Evolutionary conservation across 2,888 invertebrate species (phyloP).

Genomic region (Acrobasis repandana): DNA sequence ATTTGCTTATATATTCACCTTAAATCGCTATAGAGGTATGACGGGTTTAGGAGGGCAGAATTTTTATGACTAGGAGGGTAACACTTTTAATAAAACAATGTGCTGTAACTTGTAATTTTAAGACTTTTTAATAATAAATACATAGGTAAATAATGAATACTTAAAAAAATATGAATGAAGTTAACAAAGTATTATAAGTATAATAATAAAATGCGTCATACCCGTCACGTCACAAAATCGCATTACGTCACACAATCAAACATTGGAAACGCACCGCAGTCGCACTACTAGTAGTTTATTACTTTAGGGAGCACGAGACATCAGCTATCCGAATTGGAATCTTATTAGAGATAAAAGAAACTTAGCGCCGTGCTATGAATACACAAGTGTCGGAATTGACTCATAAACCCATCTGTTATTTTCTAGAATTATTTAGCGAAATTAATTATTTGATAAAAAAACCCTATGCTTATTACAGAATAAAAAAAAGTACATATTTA

Average conservation of each 20-base stretch:
- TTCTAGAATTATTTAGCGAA: slow-evolving; percentile 22
- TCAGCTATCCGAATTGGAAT: slow-evolving; percentile 70
- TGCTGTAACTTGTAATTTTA: too few species aligned
- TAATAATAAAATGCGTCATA: too few species aligned
- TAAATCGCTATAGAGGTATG: too few species aligned
- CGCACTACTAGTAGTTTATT: slow-evolving; percentile 69
- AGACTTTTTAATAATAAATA: too few species aligned
- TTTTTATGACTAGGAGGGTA: too few species aligned
- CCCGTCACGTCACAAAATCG: slow-evolving; percentile 21
- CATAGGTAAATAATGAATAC: too few species aligned
- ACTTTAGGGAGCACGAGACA: slow-evolving; percentile 72
- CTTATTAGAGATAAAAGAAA: slow-evolving; percentile 81
- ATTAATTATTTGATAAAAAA: slow-evolving; percentile 36
- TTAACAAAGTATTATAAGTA: too few species aligned
- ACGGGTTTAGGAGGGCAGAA: too few species aligned
- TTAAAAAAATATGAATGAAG: too few species aligned
- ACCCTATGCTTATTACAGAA: background rate
- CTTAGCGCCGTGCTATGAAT: slow-evolving; percentile 70
- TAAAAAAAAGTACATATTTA: too few species aligned
- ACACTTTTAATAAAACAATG: too few species aligned
- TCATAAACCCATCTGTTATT: slow-evolving; percentile 53
- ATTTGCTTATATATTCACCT: too few species aligned
- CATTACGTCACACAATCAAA: slow-evolving; percentile 24
- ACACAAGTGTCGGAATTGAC: slow-evolving; percentile 50
- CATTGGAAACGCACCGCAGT: slow-evolving; percentile 47